phyloP scores from a whole-genome alignment of 2,888 invertebrate species.

The Tribolium freemani region DNA sequence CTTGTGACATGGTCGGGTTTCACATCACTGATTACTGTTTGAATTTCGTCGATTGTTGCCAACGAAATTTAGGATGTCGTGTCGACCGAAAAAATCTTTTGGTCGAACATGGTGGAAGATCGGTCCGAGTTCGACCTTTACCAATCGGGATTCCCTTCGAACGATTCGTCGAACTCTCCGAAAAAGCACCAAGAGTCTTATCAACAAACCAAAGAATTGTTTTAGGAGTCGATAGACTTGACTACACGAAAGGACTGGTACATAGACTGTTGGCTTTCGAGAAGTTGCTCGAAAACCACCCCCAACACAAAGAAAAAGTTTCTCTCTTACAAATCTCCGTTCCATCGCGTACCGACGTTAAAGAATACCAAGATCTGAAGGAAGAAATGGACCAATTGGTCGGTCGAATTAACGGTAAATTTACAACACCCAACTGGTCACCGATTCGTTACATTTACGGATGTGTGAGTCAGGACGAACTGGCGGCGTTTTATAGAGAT shows the following conservation, averaged over 20 bases:
- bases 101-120: slow-evolving; percentile 89
- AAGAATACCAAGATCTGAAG: slow-evolving; percentile 90
- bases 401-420: slow-evolving; percentile 88
- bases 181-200: slow-evolving; percentile 75
- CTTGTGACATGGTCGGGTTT: slow-evolving; percentile 94
- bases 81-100: slow-evolving; percentile 89
- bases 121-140: slow-evolving; percentile 85
- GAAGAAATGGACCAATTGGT: slow-evolving; percentile 93
- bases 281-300: slow-evolving; percentile 83
- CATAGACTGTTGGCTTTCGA: slow-evolving; percentile 88
- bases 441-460: slow-evolving; percentile 90
- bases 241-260: slow-evolving; percentile 92
- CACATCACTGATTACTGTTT: slow-evolving; percentile 92
- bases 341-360: slow-evolving; percentile 90
- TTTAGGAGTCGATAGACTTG: slow-evolving; percentile 89
- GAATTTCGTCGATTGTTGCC: slow-evolving; percentile 93
- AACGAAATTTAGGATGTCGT: slow-evolving; percentile 87
- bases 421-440: slow-evolving; percentile 93
- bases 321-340: slow-evolving; percentile 88
- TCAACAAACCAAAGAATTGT: slow-evolving; percentile 85
- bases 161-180: slow-evolving; percentile 85
- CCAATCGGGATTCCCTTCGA: slow-evolving; percentile 93
- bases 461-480: slow-evolving; percentile 87
- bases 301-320: slow-evolving; percentile 89
- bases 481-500: slow-evolving; percentile 89